Conservation (phyloP, 2,888 invertebrate species). For the Perdita meconis region DNA sequence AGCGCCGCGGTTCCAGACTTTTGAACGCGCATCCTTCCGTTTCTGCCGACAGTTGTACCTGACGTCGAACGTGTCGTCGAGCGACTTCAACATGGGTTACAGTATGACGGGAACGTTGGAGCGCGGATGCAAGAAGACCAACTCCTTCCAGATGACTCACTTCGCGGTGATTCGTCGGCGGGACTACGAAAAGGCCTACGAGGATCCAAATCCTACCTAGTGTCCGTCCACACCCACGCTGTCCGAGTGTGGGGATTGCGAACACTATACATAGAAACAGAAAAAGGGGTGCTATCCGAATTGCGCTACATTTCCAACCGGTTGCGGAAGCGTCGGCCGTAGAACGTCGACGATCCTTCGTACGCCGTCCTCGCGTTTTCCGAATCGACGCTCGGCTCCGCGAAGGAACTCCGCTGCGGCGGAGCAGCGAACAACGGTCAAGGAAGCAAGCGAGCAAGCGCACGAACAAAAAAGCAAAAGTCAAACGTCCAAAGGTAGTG, state of each 20-base stretch:
- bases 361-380: too few species aligned
- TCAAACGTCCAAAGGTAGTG: slow-evolving; percentile 79
- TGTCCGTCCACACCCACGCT: slow-evolving; percentile 83
- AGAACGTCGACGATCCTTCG: neutral
- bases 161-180: slow-evolving; percentile 94
- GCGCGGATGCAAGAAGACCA: slow-evolving; percentile 90
- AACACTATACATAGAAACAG: slow-evolving; percentile 79
- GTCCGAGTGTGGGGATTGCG: slow-evolving; percentile 83
- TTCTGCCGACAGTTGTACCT: slow-evolving; percentile 87
- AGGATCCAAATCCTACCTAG: slow-evolving; percentile 83
- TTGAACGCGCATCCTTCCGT: slow-evolving; percentile 20
- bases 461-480: slow-evolving; percentile 52
- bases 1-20: neutral
- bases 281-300: slow-evolving; percentile 13
- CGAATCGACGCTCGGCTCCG: too few species aligned
- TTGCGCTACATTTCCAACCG: neutral
- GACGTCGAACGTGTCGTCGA: slow-evolving; percentile 93
- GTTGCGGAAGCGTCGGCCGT: neutral
- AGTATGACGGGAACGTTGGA: slow-evolving; percentile 94
- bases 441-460: slow-evolving; percentile 1
- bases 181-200: slow-evolving; percentile 87
- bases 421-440: too few species aligned
- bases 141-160: slow-evolving; percentile 93
- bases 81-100: slow-evolving; percentile 96
- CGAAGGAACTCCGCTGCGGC: too few species aligned